Percentiles rank a stretch among this genome's conserved stretches.
Evolutionary conservation across 2,888 invertebrate species (phyloP).

Genomic region (Drosophila nr. medialis): DNA sequence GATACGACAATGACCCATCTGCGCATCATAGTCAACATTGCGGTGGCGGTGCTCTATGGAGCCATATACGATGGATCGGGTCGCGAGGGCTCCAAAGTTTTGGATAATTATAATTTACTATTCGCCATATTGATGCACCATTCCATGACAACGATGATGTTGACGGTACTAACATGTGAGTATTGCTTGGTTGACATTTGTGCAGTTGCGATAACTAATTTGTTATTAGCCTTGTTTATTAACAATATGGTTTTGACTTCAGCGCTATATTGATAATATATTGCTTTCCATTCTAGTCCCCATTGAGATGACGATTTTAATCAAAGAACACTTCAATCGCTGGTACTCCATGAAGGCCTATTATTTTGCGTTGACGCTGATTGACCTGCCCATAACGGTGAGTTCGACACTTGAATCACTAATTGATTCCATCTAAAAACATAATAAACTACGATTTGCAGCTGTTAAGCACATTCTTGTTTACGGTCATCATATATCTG

Average conservation of each 20-base stretch:
- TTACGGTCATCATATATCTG: conserved; percentile 91
- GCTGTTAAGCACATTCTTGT: conserved; percentile 89
- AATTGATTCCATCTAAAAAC: fast-evolving
- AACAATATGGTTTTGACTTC: not conserved
- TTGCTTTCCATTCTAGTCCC: conserved; percentile 85
- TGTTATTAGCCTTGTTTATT: not conserved
- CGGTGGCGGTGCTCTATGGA: conserved; percentile 91
- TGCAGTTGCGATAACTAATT: not conserved
- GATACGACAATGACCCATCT: conserved; percentile 92
- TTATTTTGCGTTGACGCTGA: conserved; percentile 90
- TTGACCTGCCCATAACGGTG: conserved; percentile 92
- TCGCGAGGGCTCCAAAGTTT: conserved; percentile 90
- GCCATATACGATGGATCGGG: conserved; percentile 91
- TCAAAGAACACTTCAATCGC: conserved; percentile 94
- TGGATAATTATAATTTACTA: conserved; percentile 94
- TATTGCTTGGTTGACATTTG: not conserved
- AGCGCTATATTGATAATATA: not conserved
- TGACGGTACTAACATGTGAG: conserved; percentile 94
- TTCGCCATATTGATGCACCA: conserved; percentile 97
- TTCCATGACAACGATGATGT: conserved; percentile 96
- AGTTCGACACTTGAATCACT: conserved; percentile 75
- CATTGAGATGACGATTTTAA: conserved; percentile 91
- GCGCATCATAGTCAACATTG: conserved; percentile 89
- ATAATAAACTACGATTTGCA: conserved; percentile 75
- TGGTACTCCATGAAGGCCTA: conserved; percentile 95